Percentiles rank a stretch among this genome's conserved stretches.
Conservation (phyloP, 2,797 vertebrate genomes). For the Sebastiscus tertius region DNA sequence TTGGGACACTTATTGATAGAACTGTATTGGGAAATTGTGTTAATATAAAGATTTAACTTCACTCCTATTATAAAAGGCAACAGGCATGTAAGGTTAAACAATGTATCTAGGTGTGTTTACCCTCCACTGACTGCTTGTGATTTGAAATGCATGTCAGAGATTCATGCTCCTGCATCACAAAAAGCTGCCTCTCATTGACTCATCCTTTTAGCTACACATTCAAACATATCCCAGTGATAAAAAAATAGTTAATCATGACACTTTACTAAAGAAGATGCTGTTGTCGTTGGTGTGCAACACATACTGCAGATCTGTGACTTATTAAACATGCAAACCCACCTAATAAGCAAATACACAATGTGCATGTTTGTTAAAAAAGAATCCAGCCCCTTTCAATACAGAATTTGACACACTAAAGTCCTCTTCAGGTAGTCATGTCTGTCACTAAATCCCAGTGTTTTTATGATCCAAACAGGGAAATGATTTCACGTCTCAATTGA, state of each 20-base stretch:
- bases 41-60: not conserved
- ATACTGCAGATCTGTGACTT: not conserved
- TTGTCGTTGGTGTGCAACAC: not conserved
- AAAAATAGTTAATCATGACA: not conserved
- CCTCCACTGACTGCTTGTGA: not conserved
- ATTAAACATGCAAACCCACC: not conserved
- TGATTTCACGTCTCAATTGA: not conserved
- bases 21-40: not conserved
- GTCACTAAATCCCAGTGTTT: not conserved
- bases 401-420: not conserved
- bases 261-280: not conserved
- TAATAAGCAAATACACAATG: not conserved
- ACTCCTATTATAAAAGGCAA: not conserved
- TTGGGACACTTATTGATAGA: not conserved
- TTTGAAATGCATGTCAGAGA: slow-evolving; percentile 57
- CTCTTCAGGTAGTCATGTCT: not conserved
- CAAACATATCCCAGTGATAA: not conserved
- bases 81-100: not conserved
- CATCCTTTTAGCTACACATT: not conserved
- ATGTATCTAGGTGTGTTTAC: not conserved
- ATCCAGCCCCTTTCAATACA: not conserved
- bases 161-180: slow-evolving; percentile 39
- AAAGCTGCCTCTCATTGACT: not conserved
- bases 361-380: not conserved
- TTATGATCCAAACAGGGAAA: not conserved